Percentiles rank a stretch among this genome's conserved stretches.
Evolutionary conservation across 2,888 invertebrate genomes (phyloP).

Genomic region (Dasypolia templi): DNA sequence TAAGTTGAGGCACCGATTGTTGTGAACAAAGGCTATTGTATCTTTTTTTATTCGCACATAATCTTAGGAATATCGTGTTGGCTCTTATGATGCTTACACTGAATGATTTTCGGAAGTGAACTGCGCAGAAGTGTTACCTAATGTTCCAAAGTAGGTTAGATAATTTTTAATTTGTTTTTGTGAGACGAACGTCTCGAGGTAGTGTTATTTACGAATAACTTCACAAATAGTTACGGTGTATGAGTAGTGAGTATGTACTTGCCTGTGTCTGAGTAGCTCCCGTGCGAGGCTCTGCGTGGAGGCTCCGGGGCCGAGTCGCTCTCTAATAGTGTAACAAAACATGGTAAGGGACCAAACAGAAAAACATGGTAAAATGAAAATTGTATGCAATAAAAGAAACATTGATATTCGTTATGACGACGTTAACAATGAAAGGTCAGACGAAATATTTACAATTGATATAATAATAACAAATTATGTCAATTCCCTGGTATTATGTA

Average conservation of each 20-base stretch:
- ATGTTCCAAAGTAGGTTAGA: slow-evolving; percentile 68
- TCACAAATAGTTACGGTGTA: slow-evolving; percentile 26
- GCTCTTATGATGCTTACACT: slow-evolving; percentile 72
- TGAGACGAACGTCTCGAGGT: slow-evolving; percentile 19
- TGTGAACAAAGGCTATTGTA: slow-evolving; percentile 88
- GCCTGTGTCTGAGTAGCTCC: slow-evolving; percentile 91
- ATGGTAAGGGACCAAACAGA: slow-evolving; percentile 77
- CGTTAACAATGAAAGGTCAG: slow-evolving; percentile 34
- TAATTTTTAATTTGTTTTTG: slow-evolving; percentile 42
- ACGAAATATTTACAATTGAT: slow-evolving; percentile 37
- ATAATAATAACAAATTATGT: neutral
- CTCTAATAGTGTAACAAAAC: slow-evolving; percentile 89
- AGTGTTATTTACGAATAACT: slow-evolving; percentile 49
- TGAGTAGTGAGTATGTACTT: slow-evolving; percentile 75
- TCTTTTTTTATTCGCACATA: slow-evolving; percentile 84
- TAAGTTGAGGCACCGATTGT: slow-evolving; percentile 81
- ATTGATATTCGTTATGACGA: slow-evolving; percentile 68
- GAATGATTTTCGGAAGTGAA: slow-evolving; percentile 73
- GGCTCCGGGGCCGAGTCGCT: slow-evolving; percentile 91
- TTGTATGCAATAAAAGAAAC: slow-evolving; percentile 55
- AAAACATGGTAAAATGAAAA: slow-evolving; percentile 69
- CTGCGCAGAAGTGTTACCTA: slow-evolving; percentile 72
- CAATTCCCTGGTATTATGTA: neutral
- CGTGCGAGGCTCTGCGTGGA: slow-evolving; percentile 90
- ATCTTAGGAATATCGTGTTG: slow-evolving; percentile 71